Conservation (phyloP, 2,797 vertebrate genomes). For the Phrynocephalus forsythii region DNA sequence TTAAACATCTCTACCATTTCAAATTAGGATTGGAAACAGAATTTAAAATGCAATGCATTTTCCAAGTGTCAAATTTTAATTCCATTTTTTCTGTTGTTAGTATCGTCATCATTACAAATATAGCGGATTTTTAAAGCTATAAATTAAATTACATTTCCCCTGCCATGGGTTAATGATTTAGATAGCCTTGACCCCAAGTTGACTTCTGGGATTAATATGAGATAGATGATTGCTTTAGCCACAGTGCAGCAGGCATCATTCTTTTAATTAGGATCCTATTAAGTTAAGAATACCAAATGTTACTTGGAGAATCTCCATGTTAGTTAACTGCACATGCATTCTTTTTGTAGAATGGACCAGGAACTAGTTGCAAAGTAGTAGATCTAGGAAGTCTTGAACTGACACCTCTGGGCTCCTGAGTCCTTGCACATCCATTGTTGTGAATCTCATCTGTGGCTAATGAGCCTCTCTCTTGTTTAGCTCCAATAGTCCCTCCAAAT, state of each 20-base stretch:
- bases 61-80: not conserved
- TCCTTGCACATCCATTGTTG: not conserved
- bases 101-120: slow-evolving; percentile 35
- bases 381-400: not conserved
- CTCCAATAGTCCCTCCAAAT: not conserved
- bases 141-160: slow-evolving; percentile 85
- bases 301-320: slow-evolving; percentile 12
- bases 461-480: not conserved
- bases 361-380: not conserved
- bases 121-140: slow-evolving; percentile 74
- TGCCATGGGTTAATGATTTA: slow-evolving; percentile 89
- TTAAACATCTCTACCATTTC: not conserved
- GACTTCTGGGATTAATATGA: slow-evolving; percentile 93
- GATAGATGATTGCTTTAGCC: slow-evolving; percentile 93
- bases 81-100: not conserved
- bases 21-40: not conserved
- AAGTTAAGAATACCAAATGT: slow-evolving; percentile 33
- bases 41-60: not conserved
- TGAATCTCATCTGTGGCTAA: not conserved
- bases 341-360: not conserved
- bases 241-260: slow-evolving; percentile 95
- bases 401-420: not conserved
- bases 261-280: slow-evolving; percentile 34
- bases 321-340: slow-evolving; percentile 2
- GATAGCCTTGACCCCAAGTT: slow-evolving; percentile 92